phyloP scores from a whole-genome alignment of 2,113 vertebrate genomes.

The Dendrocopos noguchii region DNA sequence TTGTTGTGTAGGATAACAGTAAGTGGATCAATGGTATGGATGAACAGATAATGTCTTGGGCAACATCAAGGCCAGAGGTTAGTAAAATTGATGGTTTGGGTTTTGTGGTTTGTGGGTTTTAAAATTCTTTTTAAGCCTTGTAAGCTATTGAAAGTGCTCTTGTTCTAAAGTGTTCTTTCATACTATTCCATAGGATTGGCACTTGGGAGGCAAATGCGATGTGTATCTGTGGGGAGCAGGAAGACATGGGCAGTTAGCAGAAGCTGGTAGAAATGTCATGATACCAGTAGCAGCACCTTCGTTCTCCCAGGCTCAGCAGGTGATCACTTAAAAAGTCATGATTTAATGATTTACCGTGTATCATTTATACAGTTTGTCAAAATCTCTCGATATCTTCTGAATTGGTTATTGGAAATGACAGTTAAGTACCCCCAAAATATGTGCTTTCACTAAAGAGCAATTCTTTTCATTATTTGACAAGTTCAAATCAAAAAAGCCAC shows the following conservation, averaged over 20 bases:
- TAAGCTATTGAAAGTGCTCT: not conserved
- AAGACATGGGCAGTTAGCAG: constrained; percentile 93
- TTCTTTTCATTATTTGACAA: not conserved
- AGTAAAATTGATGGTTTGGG: constrained; percentile 16
- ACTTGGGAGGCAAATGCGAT: constrained; percentile 95
- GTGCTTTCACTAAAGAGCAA: not conserved
- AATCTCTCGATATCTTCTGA: not conserved
- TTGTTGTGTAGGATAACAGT: constrained; percentile 88
- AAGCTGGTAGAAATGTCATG: constrained; percentile 95
- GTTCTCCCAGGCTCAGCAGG: constrained; percentile 96
- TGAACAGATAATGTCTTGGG: constrained; percentile 99
- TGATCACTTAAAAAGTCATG: constrained; percentile 38
- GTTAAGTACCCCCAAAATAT: not conserved
- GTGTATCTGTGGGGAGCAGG: constrained; percentile 95
- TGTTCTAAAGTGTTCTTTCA: not conserved
- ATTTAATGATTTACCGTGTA: not conserved
- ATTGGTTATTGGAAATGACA: not conserved
- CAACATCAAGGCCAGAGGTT: constrained; percentile 94
- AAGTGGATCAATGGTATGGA: constrained; percentile 96
- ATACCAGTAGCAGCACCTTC: constrained; percentile 88
- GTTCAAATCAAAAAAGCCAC: not conserved
- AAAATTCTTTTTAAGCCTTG: not conserved
- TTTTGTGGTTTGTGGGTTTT: not conserved
- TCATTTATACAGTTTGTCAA: not conserved
- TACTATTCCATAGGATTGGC: constrained; percentile 87